Percentiles rank a stretch among this genome's conserved stretches.
Evolutionary conservation across 1,140 invertebrate species (phyloP).

Genomic region (Atta colombica): DNA sequence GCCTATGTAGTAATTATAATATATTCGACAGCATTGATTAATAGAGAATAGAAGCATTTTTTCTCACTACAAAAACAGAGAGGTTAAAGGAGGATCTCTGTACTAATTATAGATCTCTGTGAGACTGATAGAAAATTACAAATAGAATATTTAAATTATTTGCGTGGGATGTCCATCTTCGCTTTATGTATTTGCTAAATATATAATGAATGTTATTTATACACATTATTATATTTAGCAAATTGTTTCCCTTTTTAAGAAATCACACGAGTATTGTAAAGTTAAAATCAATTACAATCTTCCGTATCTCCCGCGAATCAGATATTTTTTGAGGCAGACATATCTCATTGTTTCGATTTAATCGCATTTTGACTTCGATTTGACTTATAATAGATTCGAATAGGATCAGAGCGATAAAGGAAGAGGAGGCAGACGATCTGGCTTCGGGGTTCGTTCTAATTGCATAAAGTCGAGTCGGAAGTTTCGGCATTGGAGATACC

Average conservation of each 20-base stretch:
- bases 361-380: not conserved
- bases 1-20: too few relatives aligned
- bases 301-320: too few relatives aligned
- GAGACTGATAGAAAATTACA: not conserved
- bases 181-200: too few relatives aligned
- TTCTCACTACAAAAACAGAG: too few relatives aligned
- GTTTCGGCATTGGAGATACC: conserved; percentile 58
- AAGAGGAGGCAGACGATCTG: not conserved
- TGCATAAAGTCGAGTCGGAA: conserved; percentile 58
- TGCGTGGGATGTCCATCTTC: too few relatives aligned
- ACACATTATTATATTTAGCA: too few relatives aligned
- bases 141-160: too few relatives aligned
- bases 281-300: not conserved
- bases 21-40: too few relatives aligned
- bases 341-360: not conserved
- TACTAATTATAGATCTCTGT: not conserved
- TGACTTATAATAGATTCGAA: conserved; percentile 22
- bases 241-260: too few relatives aligned
- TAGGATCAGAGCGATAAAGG: conserved; percentile 35
- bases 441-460: conserved; percentile 49
- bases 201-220: too few relatives aligned
- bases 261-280: too few relatives aligned
- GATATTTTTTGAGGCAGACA: not conserved
- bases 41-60: too few relatives aligned
- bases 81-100: not conserved